Conservation (phyloP, 2,797 vertebrate genomes). For the Falco novaeseelandiae region DNA sequence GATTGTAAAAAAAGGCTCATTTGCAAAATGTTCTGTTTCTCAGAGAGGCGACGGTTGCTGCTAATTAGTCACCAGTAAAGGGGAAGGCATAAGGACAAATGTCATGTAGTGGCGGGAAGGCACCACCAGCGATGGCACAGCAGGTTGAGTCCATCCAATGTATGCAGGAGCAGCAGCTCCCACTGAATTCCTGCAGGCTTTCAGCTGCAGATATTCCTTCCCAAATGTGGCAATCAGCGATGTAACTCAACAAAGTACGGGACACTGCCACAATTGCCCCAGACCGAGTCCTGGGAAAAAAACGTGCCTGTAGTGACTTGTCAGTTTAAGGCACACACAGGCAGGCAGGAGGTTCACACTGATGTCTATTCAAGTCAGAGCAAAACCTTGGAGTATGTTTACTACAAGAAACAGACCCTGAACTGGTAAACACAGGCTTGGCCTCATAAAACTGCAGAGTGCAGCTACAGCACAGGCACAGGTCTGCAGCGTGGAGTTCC, state of each 20-base stretch:
- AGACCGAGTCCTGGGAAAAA: background rate
- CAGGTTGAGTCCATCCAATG: background rate
- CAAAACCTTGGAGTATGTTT: background rate
- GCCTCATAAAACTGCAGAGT: background rate
- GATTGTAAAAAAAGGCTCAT: background rate
- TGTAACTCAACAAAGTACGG: background rate
- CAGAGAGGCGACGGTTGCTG: background rate
- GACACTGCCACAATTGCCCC: background rate
- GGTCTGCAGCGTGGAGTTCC: background rate
- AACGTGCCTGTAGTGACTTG: fast-evolving
- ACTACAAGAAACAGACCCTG: background rate
- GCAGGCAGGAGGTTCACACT: background rate
- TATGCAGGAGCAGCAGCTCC: background rate
- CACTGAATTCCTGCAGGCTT: background rate
- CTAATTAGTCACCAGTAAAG: background rate
- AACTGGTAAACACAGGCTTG: background rate
- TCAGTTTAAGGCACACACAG: background rate
- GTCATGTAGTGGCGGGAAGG: background rate
- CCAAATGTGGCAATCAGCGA: background rate
- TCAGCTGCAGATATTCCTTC: background rate
- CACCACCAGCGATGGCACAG: background rate
- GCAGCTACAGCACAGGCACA: background rate
- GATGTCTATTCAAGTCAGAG: background rate
- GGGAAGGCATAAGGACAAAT: background rate
- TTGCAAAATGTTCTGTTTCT: constrained; percentile 12